These are phyloP conservation scores for Sclerodermus sp. DNA, from an alignment of 2,888 invertebrate genomes.

Conservation along the genomic window DNA sequence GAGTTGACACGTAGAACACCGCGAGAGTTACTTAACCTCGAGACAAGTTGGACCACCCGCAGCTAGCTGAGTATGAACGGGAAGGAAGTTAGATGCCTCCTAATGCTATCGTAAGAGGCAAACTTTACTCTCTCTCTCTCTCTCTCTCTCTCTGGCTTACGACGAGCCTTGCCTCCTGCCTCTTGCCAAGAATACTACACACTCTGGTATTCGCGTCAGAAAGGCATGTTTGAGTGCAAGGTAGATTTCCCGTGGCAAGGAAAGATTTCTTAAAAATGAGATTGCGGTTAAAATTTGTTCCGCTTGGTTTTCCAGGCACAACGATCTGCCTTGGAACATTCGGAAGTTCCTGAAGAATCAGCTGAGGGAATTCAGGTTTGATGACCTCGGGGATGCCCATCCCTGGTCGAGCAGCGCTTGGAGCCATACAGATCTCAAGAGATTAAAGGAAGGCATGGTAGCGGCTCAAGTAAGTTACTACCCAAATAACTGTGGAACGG, in stretches of 20 bases:
- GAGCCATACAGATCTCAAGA: slow-evolving; percentile 78
- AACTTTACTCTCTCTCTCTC: slow-evolving; percentile 18
- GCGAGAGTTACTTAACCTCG: background rate
- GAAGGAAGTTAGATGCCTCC: background rate
- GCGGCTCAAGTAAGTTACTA: slow-evolving; percentile 71
- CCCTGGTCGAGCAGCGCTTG: slow-evolving; percentile 75
- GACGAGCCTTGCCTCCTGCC: too few species aligned
- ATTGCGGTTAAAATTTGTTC: background rate
- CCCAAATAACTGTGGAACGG: too few species aligned
- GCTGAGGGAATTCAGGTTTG: slow-evolving; percentile 79
- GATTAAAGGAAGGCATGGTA: slow-evolving; percentile 73
- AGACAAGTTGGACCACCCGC: background rate
- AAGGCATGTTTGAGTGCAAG: too few species aligned
- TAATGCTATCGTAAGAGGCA: slow-evolving; percentile 21
- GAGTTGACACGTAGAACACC: too few species aligned
- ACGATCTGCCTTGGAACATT: slow-evolving; percentile 90
- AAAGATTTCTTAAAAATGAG: too few species aligned
- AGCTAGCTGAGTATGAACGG: background rate
- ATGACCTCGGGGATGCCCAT: slow-evolving; percentile 68
- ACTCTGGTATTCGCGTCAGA: too few species aligned
- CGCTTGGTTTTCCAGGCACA: slow-evolving; percentile 66
- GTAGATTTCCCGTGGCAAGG: too few species aligned
- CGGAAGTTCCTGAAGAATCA: slow-evolving; percentile 87
- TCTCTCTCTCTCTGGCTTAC: background rate
- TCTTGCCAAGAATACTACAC: too few species aligned